Conservation (phyloP, 30 jellyfish, hydroid and myxozoan species). For the Aurelia sp. region DNA sequence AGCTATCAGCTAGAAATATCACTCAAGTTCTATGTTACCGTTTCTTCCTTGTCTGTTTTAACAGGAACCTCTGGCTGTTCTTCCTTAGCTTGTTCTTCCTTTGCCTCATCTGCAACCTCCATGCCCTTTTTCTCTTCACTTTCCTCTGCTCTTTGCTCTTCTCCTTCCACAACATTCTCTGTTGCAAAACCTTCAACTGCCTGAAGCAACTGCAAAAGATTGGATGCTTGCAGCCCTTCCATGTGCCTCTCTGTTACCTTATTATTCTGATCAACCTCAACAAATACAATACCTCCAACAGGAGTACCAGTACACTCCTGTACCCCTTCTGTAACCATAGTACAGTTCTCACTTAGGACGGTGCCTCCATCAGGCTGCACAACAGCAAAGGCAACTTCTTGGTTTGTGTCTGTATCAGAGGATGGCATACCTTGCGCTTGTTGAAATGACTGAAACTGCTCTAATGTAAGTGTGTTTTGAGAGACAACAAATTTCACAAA, state of each 20-base stretch:
- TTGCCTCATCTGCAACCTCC: not conserved
- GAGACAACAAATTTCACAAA: slow-evolving; percentile 71
- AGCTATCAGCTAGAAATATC: no score
- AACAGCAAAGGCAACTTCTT: slow-evolving; percentile 48
- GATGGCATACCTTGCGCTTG: slow-evolving; percentile 28
- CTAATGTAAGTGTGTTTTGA: slow-evolving; percentile 47
- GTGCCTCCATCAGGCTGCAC: slow-evolving; percentile 63
- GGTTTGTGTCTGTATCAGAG: not conserved
- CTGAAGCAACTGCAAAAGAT: slow-evolving; percentile 54
- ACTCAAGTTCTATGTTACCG: no score
- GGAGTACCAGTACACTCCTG: slow-evolving; percentile 36
- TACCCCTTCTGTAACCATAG: slow-evolving; percentile 31
- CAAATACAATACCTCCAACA: slow-evolving; percentile 66
- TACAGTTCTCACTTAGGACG: slow-evolving; percentile 25
- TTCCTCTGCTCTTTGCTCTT: not conserved
- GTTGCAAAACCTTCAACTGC: slow-evolving; percentile 71
- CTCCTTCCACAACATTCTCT: slow-evolving; percentile 11
- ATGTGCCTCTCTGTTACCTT: slow-evolving; percentile 64
- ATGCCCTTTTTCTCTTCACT: not conserved
- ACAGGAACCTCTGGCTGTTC: not conserved
- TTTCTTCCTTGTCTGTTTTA: not conserved
- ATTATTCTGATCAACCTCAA: slow-evolving; percentile 60
- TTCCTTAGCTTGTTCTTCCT: not conserved
- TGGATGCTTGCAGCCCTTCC: slow-evolving; percentile 74
- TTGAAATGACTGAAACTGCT: slow-evolving; percentile 51